Base-by-base conservation (phyloP, 2,888 invertebrate genomes). In the Athalia rosae region DNA sequence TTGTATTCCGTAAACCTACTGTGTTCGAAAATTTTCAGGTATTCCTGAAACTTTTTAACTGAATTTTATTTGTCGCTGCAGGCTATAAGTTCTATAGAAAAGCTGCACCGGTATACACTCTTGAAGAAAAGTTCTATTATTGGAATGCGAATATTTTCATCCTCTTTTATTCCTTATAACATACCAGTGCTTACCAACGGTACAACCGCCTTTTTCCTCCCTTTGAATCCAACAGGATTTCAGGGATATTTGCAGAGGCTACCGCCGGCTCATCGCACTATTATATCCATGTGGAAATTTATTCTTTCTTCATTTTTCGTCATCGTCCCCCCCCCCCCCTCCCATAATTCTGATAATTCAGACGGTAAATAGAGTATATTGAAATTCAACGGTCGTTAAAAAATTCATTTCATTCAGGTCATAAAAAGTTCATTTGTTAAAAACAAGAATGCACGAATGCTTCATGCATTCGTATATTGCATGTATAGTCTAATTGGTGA, bases 51-150 rank as follows among this genome's bases (percentile, higher is more conserved):
- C 58, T 77, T 77, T 61, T 8, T 77, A 71, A 78, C 78, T 78
- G 76, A 63, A 79, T 79, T 80, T 71, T 63, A 79, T 79, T 79
- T 59, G 79, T 63, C 69, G 77, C 78, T 79, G 53, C 53, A 64
- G 58, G 77, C 58, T 71, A 28, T 28, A 81, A 81, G 80, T 81
- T 81, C 67, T 76, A 53, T 73, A 69, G 71, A 74, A 74, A 48
- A 77, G 61, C 76, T 76, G 58, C 66, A 56, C 59, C 66, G 71
- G 56, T 47, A 78, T 71, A 74, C 66, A 80, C 69, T 79, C 81
- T 28, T 28, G 28, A 80, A 79, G 78, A 78, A 83, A 83, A 80
- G 81, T 80, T 82, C 81, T 79, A 80, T 83, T 82, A 83, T 83
- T 79, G 80, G 73, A 81, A 79, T 81, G 79, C 78, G 80, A 79